Evolutionary conservation across 2,888 invertebrate genomes (phyloP).

Genomic region (Cephus pygmeus): DNA sequence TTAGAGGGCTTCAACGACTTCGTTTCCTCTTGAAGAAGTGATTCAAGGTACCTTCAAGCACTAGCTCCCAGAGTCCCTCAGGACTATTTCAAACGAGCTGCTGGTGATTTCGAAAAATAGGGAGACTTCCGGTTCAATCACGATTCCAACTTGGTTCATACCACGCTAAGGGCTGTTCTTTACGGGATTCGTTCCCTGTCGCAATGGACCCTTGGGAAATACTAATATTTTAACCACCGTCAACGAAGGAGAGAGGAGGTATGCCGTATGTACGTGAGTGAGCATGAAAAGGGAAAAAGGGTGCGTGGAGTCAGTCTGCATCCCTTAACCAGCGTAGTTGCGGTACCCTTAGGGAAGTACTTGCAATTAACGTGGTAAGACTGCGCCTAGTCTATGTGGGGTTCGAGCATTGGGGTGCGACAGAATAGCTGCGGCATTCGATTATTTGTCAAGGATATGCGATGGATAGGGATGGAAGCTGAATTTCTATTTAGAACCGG

Average conservation of each 20-base stretch:
- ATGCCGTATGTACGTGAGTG: constrained; percentile 24
- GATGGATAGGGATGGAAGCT: constrained; percentile 4
- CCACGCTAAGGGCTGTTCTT: neutral
- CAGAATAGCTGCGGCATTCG: constrained; percentile 40
- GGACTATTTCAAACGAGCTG: neutral
- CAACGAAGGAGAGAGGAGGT: constrained; percentile 46
- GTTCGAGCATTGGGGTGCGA: constrained; percentile 26
- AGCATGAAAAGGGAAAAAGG: constrained; percentile 51
- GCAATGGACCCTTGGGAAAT: constrained; percentile 37
- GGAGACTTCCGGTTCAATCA: neutral
- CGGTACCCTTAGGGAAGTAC: constrained; percentile 54
- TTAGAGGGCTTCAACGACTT: neutral
- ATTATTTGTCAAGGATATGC: constrained; percentile 44
- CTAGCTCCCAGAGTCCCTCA: neutral
- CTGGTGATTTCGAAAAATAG: neutral
- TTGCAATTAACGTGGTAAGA: constrained; percentile 59
- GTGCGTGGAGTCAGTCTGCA: constrained; percentile 31
- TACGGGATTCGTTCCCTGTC: neutral
- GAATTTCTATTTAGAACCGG: constrained; percentile 15
- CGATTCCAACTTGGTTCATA: neutral
- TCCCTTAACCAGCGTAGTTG: constrained; percentile 37
- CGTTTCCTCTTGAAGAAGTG: neutral
- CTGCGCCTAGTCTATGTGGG: constrained; percentile 39
- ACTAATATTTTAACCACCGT: constrained; percentile 54
- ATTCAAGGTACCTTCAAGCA: neutral